Conservation (phyloP, 2,113 vertebrate genomes). For the Catharus bicknelli region DNA sequence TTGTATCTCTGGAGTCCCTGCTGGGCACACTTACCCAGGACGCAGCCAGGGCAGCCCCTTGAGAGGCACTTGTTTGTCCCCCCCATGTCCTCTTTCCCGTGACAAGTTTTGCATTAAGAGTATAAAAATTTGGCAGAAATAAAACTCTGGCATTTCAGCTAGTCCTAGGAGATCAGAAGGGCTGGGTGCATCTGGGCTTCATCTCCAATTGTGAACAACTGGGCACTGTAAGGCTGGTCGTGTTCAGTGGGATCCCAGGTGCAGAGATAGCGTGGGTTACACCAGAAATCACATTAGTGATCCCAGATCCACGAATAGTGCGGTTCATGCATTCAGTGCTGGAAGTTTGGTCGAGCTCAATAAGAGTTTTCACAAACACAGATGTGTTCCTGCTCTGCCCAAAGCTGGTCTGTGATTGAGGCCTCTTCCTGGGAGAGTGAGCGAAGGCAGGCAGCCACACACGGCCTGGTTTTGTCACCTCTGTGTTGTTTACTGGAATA, state of each 20-base stretch:
- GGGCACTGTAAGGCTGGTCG: not conserved
- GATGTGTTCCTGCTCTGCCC: not conserved
- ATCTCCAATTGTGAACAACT: not conserved
- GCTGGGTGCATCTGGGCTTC: not conserved
- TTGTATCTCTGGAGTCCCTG: not conserved
- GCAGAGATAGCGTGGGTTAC: not conserved
- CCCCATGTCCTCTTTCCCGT: accelerated
- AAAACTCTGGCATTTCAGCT: not conserved
- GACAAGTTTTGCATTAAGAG: not conserved
- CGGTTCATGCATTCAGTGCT: accelerated
- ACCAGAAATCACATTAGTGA: not conserved
- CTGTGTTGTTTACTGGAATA: not conserved
- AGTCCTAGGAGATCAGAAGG: not conserved
- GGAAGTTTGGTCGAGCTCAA: not conserved
- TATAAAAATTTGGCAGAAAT: not conserved
- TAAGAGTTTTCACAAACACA: not conserved
- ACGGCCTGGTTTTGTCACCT: not conserved
- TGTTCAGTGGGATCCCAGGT: not conserved
- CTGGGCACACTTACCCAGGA: not conserved
- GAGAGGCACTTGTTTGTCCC: not conserved
- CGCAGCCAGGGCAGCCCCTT: not conserved
- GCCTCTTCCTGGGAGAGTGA: not conserved
- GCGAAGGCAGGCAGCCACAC: not conserved
- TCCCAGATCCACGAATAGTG: accelerated
- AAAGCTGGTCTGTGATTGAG: not conserved